Evolutionary conservation across 53 echinoderm and acorn worm genomes (phyloP).

Genomic region (Apostichopus leukothele): DNA sequence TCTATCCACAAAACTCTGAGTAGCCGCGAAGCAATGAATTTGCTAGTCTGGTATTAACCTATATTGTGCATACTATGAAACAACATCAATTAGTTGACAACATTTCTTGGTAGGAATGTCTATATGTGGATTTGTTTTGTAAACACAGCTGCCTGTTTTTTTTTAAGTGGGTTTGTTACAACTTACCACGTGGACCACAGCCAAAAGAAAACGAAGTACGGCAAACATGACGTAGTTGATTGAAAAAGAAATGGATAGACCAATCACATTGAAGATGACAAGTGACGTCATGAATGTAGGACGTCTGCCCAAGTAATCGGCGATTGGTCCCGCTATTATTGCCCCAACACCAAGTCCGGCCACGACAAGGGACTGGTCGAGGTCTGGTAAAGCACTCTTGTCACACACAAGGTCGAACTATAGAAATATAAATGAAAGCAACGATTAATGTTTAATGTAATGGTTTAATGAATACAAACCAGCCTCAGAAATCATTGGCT

Average conservation of each 20-base stretch:
- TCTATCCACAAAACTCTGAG: too few relatives aligned
- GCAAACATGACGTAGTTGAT: background rate
- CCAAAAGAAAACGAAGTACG: constrained; percentile 7
- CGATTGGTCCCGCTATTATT: constrained; percentile 3
- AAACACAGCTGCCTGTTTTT: too few relatives aligned
- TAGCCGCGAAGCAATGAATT: too few relatives aligned
- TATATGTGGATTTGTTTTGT: too few relatives aligned
- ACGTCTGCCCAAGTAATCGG: constrained; percentile 15
- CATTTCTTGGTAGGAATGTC: too few relatives aligned
- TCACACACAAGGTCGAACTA: constrained; percentile 33
- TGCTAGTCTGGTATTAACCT: too few relatives aligned
- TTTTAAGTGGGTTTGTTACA: background rate
- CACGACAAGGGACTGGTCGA: background rate
- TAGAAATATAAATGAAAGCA: background rate
- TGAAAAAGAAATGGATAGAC: background rate
- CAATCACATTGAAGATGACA: constrained; percentile 17
- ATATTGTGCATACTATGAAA: too few relatives aligned
- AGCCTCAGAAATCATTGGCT: too few relatives aligned
- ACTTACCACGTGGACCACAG: constrained; percentile 7
- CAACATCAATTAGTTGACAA: too few relatives aligned
- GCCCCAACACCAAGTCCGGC: constrained; percentile 31
- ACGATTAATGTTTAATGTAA: too few relatives aligned
- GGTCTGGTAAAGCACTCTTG: background rate
- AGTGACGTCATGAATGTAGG: constrained; percentile 10
- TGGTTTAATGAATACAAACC: too few relatives aligned